Percentiles rank a stretch among this genome's conserved stretches.
Evolutionary conservation across 2,113 vertebrate genomes (phyloP).

Genomic region (Cyanoderma ruficeps): DNA sequence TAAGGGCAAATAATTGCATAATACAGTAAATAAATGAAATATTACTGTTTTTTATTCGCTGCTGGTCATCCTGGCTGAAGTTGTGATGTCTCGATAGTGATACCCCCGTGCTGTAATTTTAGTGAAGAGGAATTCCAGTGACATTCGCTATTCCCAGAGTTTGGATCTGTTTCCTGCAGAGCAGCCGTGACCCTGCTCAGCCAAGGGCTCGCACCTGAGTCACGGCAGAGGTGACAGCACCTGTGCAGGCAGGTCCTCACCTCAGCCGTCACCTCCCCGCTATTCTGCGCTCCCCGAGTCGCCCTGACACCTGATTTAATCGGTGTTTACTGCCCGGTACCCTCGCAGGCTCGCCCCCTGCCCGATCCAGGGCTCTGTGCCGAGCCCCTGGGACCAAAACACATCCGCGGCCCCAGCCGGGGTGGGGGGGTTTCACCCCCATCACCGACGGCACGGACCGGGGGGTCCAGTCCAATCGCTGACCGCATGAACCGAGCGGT

Average conservation of each 20-base stretch:
- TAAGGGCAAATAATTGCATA: not conserved
- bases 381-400: not conserved
- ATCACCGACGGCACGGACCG: not conserved
- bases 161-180: too few species aligned
- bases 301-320: not conserved
- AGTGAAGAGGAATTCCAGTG: not conserved
- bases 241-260: not conserved
- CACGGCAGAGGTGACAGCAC: not conserved
- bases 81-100: rapidly evolving
- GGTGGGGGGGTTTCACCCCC: too few species aligned
- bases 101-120: rapidly evolving
- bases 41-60: rapidly evolving
- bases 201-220: not conserved
- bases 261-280: not conserved
- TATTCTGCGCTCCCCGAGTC: not conserved
- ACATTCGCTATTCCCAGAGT: not conserved
- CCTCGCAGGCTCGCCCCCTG: rapidly evolving
- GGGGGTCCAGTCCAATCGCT: too few species aligned
- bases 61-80: not conserved
- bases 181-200: not conserved
- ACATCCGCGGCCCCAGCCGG: too few species aligned
- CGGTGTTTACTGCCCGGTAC: not conserved
- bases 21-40: not conserved
- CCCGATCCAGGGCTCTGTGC: not conserved
- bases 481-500: too few species aligned